These are phyloP conservation scores for Aspidapion aeneum DNA, from an alignment of 2,888 invertebrate genomes.

Conservation along the genomic window DNA sequence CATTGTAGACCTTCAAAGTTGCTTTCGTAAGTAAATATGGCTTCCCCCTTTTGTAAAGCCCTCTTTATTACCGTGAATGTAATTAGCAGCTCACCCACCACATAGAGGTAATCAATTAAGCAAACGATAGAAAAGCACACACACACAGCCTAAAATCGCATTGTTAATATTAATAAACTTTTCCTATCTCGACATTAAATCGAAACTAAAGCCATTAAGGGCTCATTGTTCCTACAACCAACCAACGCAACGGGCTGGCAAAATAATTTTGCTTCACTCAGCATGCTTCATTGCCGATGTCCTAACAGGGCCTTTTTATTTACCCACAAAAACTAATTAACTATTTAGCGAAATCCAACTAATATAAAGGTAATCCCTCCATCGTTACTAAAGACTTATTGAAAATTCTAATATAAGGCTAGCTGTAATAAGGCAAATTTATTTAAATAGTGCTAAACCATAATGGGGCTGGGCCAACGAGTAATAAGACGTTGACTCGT, in stretches of 20 bases:
- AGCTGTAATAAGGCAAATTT: too few relatives aligned
- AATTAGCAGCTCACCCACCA: not conserved
- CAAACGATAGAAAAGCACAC: not conserved
- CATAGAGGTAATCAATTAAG: not conserved
- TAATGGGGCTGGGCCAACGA: too few relatives aligned
- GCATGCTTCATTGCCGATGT: not conserved
- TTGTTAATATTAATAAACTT: conserved; percentile 19
- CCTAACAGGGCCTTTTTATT: too few relatives aligned
- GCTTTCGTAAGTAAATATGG: too few relatives aligned
- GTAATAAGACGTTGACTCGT: too few relatives aligned
- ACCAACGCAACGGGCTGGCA: conserved; percentile 1
- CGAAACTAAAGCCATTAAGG: conserved; percentile 20
- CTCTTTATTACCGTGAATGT: not conserved
- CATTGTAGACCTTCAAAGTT: too few relatives aligned
- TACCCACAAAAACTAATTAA: too few relatives aligned
- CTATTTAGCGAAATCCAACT: too few relatives aligned
- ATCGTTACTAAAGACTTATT: too few relatives aligned
- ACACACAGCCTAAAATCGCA: not conserved
- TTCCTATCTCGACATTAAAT: conserved; percentile 16
- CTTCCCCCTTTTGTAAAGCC: not conserved
- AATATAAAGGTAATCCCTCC: too few relatives aligned
- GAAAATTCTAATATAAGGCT: too few relatives aligned
- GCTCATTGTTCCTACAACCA: conserved; percentile 19
- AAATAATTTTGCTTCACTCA: conserved; percentile 12
- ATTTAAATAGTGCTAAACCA: too few relatives aligned